These are phyloP conservation scores for Malurus elegans DNA, from an alignment of 2,113 vertebrate species.

Conservation along the genomic window DNA sequence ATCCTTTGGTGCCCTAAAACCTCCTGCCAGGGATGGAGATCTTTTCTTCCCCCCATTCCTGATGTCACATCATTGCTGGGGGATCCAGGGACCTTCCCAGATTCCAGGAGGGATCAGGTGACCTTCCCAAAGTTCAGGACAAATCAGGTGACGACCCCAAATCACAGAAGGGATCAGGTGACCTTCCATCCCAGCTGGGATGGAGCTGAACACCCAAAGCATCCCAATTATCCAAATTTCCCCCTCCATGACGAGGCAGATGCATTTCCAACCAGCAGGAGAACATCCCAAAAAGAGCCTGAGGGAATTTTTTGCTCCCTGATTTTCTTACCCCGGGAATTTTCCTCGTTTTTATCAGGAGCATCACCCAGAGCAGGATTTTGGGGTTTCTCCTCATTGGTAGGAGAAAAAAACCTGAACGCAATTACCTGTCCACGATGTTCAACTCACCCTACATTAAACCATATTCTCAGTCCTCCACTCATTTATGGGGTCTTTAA, in stretches of 20 bases:
- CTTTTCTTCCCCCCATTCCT: not conserved
- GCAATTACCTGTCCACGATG: not conserved
- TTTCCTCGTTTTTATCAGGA: not conserved
- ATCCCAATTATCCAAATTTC: not conserved
- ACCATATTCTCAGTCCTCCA: not conserved
- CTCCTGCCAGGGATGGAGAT: fast-evolving
- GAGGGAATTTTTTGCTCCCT: not conserved
- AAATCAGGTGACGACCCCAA: too few relatives aligned
- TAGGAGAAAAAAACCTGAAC: not conserved
- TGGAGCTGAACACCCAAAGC: not conserved
- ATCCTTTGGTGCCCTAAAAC: not conserved
- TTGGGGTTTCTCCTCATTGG: not conserved
- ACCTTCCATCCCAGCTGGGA: not conserved
- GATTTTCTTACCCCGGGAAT: not conserved
- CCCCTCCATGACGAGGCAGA: not conserved
- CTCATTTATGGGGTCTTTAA: conserved; percentile 37
- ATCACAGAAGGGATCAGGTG: fast-evolving
- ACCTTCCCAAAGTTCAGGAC: not conserved
- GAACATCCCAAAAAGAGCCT: not conserved
- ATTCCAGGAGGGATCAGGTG: fast-evolving
- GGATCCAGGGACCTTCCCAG: not conserved
- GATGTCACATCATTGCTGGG: not conserved
- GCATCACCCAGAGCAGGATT: not conserved
- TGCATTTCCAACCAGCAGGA: not conserved
- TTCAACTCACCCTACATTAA: not conserved